A percentile compares a stretch with the other conserved stretches of the same genome.
Conservation (phyloP, 1,140 invertebrate genomes). For the Saccostrea glomerata region DNA sequence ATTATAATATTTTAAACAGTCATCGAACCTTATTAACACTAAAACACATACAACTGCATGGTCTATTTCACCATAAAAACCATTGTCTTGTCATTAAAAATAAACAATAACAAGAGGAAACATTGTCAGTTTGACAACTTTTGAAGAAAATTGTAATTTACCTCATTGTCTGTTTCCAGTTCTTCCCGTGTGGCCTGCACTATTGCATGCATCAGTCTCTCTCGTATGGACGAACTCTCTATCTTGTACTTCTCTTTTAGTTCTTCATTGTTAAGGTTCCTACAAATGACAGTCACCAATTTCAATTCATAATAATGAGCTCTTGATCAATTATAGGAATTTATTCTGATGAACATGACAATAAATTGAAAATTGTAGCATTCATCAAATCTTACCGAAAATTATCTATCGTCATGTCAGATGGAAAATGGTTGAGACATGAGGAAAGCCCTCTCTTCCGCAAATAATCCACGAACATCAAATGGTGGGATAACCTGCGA, state of each 20-base stretch:
- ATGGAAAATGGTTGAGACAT: slow-evolving; percentile 72
- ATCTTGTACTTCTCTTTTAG: slow-evolving; percentile 69
- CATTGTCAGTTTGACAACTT: too few species aligned
- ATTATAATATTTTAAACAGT: too few species aligned
- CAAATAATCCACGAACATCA: slow-evolving; percentile 74
- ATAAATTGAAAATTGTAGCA: not conserved
- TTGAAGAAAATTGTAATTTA: not conserved
- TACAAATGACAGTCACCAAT: slow-evolving; percentile 29
- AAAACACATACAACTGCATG: too few species aligned
- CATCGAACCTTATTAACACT: too few species aligned
- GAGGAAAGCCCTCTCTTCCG: slow-evolving; percentile 67
- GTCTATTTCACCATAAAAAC: too few species aligned
- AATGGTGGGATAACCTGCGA: slow-evolving; percentile 54
- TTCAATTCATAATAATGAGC: too few species aligned
- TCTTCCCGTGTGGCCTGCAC: slow-evolving; percentile 65
- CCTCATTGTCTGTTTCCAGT: slow-evolving; percentile 68
- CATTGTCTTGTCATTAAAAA: too few species aligned
- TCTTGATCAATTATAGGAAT: too few species aligned
- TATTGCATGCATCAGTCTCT: slow-evolving; percentile 66
- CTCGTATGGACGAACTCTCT: slow-evolving; percentile 60
- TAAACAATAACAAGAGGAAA: too few species aligned
- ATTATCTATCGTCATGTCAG: slow-evolving; percentile 73
- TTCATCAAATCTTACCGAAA: slow-evolving; percentile 65
- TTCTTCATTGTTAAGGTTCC: slow-evolving; percentile 66
- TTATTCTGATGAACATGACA: too few species aligned